phyloP scores from a whole-genome alignment of 2,888 invertebrate species.

The Melipona bicolor region DNA sequence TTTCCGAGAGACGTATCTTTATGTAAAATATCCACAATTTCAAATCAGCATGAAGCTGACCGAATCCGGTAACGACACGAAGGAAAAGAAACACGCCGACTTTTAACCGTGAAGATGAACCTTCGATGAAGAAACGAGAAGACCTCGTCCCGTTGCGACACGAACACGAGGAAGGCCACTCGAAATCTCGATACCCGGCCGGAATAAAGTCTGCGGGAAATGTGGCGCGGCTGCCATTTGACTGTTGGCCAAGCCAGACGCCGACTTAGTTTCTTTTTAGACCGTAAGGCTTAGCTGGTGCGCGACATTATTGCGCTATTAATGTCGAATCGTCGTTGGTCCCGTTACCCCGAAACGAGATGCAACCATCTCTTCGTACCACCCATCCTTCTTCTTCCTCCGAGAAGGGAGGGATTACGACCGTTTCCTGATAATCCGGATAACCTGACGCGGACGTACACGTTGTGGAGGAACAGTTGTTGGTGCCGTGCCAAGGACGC shows the following conservation, averaged over 20 bases:
- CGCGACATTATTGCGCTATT: slow-evolving; percentile 66
- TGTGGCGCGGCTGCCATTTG: slow-evolving; percentile 64
- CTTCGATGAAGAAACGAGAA: neutral
- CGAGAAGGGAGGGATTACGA: neutral
- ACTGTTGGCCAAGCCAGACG: slow-evolving; percentile 65
- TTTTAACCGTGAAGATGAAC: neutral
- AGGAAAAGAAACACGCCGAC: no score
- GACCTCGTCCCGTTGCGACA: slow-evolving; percentile 30
- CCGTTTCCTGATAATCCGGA: slow-evolving; percentile 58
- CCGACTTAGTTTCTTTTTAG: slow-evolving; percentile 70
- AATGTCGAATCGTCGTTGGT: slow-evolving; percentile 56
- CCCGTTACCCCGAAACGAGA: slow-evolving; percentile 37
- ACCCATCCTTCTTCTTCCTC: neutral
- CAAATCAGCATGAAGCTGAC: no score
- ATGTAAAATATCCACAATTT: no score
- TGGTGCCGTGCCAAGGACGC: slow-evolving; percentile 62
- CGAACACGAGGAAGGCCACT: slow-evolving; percentile 10
- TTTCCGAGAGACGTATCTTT: no score
- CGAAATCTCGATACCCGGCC: slow-evolving; percentile 39
- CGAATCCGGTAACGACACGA: no score
- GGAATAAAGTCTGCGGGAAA: slow-evolving; percentile 60
- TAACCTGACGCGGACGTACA: slow-evolving; percentile 43
- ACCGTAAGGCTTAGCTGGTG: slow-evolving; percentile 63
- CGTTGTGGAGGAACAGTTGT: slow-evolving; percentile 38
- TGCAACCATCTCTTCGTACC: slow-evolving; percentile 8